These are phyloP conservation scores for Clarias pachynema DNA, from an alignment of 2,797 vertebrate species.

Conservation along the genomic window DNA sequence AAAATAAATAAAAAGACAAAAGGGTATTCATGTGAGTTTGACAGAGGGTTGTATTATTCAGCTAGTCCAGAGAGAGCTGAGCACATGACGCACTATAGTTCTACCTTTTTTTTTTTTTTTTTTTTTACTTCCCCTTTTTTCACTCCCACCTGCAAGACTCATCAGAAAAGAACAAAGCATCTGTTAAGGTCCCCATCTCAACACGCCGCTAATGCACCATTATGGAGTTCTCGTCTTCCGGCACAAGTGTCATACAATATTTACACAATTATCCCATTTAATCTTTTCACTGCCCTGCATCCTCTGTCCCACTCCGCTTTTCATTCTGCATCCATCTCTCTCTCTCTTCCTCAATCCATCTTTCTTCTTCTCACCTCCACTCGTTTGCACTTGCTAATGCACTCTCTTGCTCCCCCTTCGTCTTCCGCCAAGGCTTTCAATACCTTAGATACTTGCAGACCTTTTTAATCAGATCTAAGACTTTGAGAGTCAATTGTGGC, in stretches of 20 bases:
- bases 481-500: conserved; percentile 47
- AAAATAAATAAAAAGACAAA: background rate
- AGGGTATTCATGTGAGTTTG: background rate
- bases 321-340: background rate
- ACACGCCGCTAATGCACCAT: conserved; percentile 50
- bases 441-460: background rate
- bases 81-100: background rate
- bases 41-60: conserved; percentile 23
- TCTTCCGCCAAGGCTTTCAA: background rate
- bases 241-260: conserved; percentile 11
- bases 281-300: background rate
- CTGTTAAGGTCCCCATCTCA: conserved; percentile 25
- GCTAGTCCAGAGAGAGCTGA: conserved; percentile 4
- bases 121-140: conserved; percentile 5
- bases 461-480: conserved; percentile 44
- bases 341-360: background rate
- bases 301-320: background rate
- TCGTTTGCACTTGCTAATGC: conserved; percentile 16
- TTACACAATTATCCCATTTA: conserved; percentile 20
- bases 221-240: conserved; percentile 8
- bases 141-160: conserved; percentile 18
- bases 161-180: conserved; percentile 49
- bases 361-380: conserved; percentile 9
- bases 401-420: background rate
- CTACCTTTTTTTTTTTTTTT: background rate